phyloP scores from a whole-genome alignment of 2,113 vertebrate genomes.

The Phaethon lepturus region DNA sequence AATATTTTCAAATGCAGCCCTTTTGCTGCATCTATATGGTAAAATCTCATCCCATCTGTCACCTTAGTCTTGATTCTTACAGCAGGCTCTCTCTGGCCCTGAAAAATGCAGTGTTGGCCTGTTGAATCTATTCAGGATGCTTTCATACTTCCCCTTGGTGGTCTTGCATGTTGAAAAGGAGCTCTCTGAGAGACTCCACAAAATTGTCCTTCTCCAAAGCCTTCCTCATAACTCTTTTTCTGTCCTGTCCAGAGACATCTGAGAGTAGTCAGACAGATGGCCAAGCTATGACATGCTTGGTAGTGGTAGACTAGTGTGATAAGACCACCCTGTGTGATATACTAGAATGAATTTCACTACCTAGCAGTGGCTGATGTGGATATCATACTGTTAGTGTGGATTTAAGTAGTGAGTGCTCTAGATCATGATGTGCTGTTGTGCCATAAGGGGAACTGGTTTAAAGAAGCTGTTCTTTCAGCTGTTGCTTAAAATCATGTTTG shows the following conservation, averaged over 20 bases:
- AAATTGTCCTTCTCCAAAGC: neutral
- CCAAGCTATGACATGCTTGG: fast-evolving
- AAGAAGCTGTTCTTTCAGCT: neutral
- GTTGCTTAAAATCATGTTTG: neutral
- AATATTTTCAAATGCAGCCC: neutral
- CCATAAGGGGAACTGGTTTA: neutral
- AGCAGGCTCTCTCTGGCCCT: neutral
- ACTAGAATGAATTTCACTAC: neutral
- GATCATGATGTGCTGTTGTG: neutral
- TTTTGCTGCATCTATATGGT: neutral
- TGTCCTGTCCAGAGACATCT: neutral
- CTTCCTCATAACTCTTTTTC: neutral
- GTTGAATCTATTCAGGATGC: neutral
- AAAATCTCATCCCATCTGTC: neutral
- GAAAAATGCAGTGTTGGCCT: neutral
- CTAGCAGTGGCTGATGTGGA: neutral
- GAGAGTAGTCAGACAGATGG: neutral
- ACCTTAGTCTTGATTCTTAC: neutral
- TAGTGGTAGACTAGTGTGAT: too few relatives aligned
- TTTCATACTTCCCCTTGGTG: neutral
- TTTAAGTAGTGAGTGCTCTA: neutral
- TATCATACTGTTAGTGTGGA: neutral
- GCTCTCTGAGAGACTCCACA: neutral
- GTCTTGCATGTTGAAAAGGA: neutral
- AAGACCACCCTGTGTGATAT: neutral